Base-by-base conservation (phyloP, 2,113 vertebrate species). In the Thinocorus orbignyianus region DNA sequence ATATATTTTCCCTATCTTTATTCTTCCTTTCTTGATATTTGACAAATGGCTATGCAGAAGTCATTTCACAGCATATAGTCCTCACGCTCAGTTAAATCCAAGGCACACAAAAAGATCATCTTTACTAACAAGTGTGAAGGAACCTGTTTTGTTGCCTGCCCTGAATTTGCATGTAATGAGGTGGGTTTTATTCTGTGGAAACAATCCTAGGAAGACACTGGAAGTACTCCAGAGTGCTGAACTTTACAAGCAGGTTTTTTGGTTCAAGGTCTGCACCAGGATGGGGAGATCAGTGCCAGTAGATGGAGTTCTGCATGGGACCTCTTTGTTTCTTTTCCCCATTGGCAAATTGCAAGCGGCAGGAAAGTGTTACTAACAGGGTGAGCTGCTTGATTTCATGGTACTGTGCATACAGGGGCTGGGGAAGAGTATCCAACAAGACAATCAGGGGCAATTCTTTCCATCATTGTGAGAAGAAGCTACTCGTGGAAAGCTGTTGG, bases 401-500 rank as follows among this genome's bases (percentile, higher is more conserved):
- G 20, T 3, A 0, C 1, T 74, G 18, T 58, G 49, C 30, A 14
- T 9, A 23, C 25, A 42, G 44, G 24, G 25, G 1, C n/a, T 37
- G 30, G 30, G 31, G n/a, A 58, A 58, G 16, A 16, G 23, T 30
- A 25, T 68, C 37, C 4, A 5, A 1, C 52, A 33, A 5, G 1
- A 4, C 9, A 7, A 30, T 24, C 3, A 1, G 31, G 54, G 69
- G 9, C 65, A 44, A 16, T 57, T 85, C 18, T 52, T 78, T n/a
- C 8, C 24, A 7, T 35, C 30, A 0, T 49, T 0, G 0, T 39
- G 60, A 23, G 9, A 39, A 33, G 33, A 71, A 35, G 42, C 7
- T 41, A 49, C 16, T n/a, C n/a, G 16, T 39, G 66, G 71, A 76
- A 78, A 68, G 17, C 15, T 48, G 35, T 28, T 14, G 25, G 62